phyloP scores from a whole-genome alignment of 2,113 vertebrate species.

The pig (Sus scrofa) region T2T-Sscrofa CM000824.6:94684001-94684500 shows the following conservation, averaged over 20 bases:
- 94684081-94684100: neutral
- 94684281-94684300: fast-evolving
- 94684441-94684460: neutral
- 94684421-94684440: neutral
- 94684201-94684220: neutral
- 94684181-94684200: neutral
- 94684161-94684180: neutral
- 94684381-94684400: neutral
- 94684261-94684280: fast-evolving
- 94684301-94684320: neutral
- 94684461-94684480: conserved; percentile 11
- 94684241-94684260: neutral
- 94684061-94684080: neutral
- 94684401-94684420: neutral
- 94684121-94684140: neutral
- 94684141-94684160: neutral
- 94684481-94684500: conserved; percentile 31
- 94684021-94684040: neutral
- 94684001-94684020: neutral
- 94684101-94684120: neutral
- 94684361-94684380: neutral
- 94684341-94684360: neutral
- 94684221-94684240: neutral
- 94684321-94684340: neutral
- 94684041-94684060: neutral